Evolutionary conservation across 2,797 vertebrate species (phyloP), one percentile per base, ranked within the genome.

Genomic region (Podarcis siculus): DNA sequence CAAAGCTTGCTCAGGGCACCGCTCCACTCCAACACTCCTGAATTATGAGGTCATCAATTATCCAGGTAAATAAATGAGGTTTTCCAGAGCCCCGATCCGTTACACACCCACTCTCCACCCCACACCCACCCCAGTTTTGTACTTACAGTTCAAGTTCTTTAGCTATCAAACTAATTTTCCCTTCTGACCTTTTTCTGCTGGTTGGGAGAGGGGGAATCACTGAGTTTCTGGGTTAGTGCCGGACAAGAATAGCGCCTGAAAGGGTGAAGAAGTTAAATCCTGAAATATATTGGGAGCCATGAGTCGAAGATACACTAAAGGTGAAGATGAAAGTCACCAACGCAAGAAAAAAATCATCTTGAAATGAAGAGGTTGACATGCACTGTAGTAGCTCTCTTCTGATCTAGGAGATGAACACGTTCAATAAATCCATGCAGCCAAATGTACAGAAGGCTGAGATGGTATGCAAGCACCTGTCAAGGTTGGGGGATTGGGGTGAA

Each of bases 41-140:
- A 67, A 83, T 75, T 81, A 85, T 80, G 79, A 86, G 88, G 61
- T 84, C 86, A 90, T 90, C 89, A 85, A 85, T 87, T 87, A 90
- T 76, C 69, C 61, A 30, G 82, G 89, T 85, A 90, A 87, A 90
- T 76, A 87, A 87, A 85, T 61, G 86, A 90, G 69, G 30, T 81
- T 79, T 55, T 85, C 84, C 82, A 42, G 61, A 84, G 77, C 4
- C 58, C n/a, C 61, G 23, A 71, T 27, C 35, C 35, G 7, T 71
- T 83, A 21, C 39, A 37, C 2, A 71, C 49, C 35, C 19, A 64
- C 61, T 64, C 61, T 35, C 42, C 17, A 49, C 9, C 30, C 61
- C 25, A 35, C 61, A 25, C 77, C 71, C 58, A 42, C 64, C 23
- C 30, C 64, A 12, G 39, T 80, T 66, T 79, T 80, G 69, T 80